Conservation (phyloP, 2,797 vertebrate genomes). For the Argyrosomus regius region DNA sequence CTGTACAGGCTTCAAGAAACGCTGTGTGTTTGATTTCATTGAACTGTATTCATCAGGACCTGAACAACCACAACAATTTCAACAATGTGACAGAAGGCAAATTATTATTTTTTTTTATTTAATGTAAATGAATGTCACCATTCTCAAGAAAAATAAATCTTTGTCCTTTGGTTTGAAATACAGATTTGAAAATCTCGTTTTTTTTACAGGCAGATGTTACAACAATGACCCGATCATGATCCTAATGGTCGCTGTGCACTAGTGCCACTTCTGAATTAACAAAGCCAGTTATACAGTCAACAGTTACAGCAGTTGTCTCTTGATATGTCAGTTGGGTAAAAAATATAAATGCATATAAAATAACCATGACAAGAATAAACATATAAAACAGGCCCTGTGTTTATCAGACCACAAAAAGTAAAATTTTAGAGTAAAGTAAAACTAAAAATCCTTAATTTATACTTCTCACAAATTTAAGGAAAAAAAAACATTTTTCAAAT, state of each 20-base stretch:
- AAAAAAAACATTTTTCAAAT: not conserved
- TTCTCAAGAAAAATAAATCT: constrained; percentile 72
- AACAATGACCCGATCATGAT: not conserved
- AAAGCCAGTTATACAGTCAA: not conserved
- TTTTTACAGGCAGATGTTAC: not conserved
- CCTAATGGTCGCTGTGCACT: not conserved
- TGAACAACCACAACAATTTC: constrained; percentile 37
- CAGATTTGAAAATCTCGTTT: not conserved
- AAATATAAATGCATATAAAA: not conserved
- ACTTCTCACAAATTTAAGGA: not conserved
- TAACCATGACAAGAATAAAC: not conserved
- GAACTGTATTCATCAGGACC: constrained; percentile 37
- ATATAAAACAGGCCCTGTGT: not conserved
- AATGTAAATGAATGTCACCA: constrained; percentile 68
- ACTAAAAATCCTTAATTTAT: not conserved
- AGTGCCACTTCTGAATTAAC: not conserved
- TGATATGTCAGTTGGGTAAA: not conserved
- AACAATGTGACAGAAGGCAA: constrained; percentile 32
- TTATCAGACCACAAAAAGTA: not conserved
- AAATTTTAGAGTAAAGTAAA: no score
- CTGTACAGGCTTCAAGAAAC: constrained; percentile 33
- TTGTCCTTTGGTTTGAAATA: constrained; percentile 67
- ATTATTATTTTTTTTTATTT: constrained; percentile 42
- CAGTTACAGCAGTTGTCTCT: not conserved
- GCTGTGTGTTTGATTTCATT: constrained; percentile 37